Percentiles rank a stretch among this genome's conserved stretches.
These are phyloP conservation scores for Clupea harengus DNA, from an alignment of 2,113 vertebrate species.

Conservation along the genomic window DNA sequence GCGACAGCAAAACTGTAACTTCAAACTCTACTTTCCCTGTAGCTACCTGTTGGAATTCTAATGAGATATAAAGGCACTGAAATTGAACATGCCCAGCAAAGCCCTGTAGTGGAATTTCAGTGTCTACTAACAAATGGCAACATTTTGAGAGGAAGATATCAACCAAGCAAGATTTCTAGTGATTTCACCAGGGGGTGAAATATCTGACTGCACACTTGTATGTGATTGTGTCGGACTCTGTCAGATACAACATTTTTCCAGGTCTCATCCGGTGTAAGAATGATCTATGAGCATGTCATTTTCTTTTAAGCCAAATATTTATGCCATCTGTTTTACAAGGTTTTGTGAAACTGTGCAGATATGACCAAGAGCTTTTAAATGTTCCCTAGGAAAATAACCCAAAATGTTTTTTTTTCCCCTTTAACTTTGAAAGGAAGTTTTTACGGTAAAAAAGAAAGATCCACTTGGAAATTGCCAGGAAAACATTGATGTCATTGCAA, in stretches of 20 bases:
- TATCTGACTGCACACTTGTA: neutral
- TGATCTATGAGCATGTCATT: neutral
- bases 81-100: too few relatives aligned
- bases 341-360: neutral
- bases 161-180: neutral
- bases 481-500: neutral
- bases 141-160: neutral
- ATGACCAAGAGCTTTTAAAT: neutral
- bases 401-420: neutral
- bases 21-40: too few relatives aligned
- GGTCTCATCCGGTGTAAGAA: neutral
- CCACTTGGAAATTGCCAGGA: neutral
- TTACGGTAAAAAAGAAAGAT: neutral
- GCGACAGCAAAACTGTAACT: too few relatives aligned
- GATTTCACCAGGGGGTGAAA: neutral
- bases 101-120: too few relatives aligned
- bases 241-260: neutral
- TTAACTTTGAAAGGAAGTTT: neutral
- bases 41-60: too few relatives aligned
- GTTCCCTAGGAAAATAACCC: neutral
- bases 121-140: too few relatives aligned
- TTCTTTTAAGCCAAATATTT: conserved; percentile 1
- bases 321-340: neutral
- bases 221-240: neutral
- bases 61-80: too few relatives aligned